These are phyloP conservation scores for Onthophagus taurus DNA, from an alignment of 1,140 invertebrate species.

Conservation along the genomic window DNA sequence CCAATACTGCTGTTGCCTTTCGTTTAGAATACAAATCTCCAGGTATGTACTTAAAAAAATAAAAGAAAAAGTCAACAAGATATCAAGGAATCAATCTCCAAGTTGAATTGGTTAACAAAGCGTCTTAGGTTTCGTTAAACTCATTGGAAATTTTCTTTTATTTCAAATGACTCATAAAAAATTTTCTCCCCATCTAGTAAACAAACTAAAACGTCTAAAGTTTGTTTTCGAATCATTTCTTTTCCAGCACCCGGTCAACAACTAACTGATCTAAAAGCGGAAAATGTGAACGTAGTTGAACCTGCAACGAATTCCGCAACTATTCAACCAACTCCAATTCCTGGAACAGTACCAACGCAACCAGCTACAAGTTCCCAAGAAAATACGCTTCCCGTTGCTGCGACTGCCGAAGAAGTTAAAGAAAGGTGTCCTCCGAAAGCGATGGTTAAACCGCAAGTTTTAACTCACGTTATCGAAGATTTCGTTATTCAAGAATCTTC, in stretches of 20 bases:
- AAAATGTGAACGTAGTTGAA: too few species aligned
- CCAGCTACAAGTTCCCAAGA: slow-evolving; percentile 31
- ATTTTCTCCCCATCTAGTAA: too few species aligned
- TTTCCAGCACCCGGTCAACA: background rate
- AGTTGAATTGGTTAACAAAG: too few species aligned
- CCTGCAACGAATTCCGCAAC: slow-evolving; percentile 12
- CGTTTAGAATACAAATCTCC: slow-evolving; percentile 8
- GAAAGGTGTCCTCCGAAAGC: slow-evolving; percentile 62
- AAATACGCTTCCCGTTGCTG: slow-evolving; percentile 32
- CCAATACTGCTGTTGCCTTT: slow-evolving; percentile 8
- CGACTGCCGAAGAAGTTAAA: slow-evolving; percentile 49
- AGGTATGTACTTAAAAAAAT: too few species aligned
- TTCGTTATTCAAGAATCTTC: slow-evolving; percentile 92
- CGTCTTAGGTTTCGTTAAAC: too few species aligned
- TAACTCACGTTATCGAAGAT: slow-evolving; percentile 94
- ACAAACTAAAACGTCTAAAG: too few species aligned
- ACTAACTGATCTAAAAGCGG: too few species aligned
- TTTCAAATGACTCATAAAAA: too few species aligned
- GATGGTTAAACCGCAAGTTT: slow-evolving; percentile 90
- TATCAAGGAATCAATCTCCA: too few species aligned
- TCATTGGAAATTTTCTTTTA: too few species aligned
- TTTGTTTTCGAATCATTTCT: background rate
- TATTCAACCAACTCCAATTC: slow-evolving; percentile 31
- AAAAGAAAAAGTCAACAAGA: too few species aligned
- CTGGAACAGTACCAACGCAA: slow-evolving; percentile 29